phyloP scores from a whole-genome alignment of 2,797 vertebrate genomes.

The Pangasius krempfi region DNA sequence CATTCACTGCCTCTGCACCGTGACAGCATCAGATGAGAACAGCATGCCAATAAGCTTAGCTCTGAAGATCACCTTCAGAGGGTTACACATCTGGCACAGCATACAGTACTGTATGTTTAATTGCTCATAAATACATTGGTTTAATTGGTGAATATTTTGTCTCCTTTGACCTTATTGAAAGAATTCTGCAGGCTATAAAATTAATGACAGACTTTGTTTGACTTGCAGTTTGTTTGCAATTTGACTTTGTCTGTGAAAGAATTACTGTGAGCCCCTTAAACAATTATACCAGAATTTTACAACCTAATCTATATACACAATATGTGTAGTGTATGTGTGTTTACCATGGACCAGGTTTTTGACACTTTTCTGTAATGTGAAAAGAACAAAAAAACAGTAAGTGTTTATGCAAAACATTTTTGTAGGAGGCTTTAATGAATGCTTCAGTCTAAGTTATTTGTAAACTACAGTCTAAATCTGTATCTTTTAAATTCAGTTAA shows the following conservation, averaged over 20 bases:
- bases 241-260: not conserved
- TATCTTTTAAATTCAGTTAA: not conserved
- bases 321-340: not conserved
- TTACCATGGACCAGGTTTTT: not conserved
- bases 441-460: not conserved
- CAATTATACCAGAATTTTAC: not conserved
- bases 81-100: not conserved
- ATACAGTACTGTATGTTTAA: not conserved
- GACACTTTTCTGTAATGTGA: not conserved
- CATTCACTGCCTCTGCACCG: not conserved
- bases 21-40: constrained; percentile 26
- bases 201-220: not conserved
- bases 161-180: not conserved
- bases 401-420: not conserved
- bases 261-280: not conserved
- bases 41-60: constrained; percentile 34
- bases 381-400: not conserved
- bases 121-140: not conserved
- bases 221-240: no score
- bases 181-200: not conserved
- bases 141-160: not conserved
- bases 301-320: not conserved
- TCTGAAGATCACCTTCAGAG: constrained; percentile 21
- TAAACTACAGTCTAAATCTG: not conserved
- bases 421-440: not conserved